phyloP scores from a whole-genome alignment of 2,888 invertebrate genomes.

The Leucozona laternaria region DNA sequence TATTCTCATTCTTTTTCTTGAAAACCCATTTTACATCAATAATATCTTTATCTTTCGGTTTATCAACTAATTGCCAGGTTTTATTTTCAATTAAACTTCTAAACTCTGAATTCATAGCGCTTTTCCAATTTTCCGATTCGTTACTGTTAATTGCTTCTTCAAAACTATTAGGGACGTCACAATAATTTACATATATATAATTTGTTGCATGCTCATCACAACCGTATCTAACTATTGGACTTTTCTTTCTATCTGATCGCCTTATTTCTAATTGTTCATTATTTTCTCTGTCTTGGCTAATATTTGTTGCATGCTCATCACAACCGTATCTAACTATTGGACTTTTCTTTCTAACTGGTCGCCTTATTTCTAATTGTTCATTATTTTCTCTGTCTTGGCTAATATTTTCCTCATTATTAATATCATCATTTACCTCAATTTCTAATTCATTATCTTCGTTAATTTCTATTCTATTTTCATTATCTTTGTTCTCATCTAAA shows the following conservation, averaged over 20 bases:
- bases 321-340: background rate
- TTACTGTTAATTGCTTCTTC: conserved; percentile 8
- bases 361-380: background rate
- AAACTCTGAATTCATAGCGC: conserved; percentile 13
- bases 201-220: background rate
- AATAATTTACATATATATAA: conserved; percentile 6
- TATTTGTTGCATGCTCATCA: background rate
- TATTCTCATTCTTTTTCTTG: conserved; percentile 43
- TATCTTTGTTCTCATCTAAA: background rate
- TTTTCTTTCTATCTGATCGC: background rate
- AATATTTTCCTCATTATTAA: background rate
- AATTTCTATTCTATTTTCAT: background rate
- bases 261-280: background rate
- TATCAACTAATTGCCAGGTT: conserved; percentile 78
- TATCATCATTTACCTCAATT: background rate
- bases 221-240: background rate
- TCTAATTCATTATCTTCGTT: background rate
- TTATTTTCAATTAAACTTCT: conserved; percentile 76
- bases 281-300: background rate
- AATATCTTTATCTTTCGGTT: conserved; percentile 77
- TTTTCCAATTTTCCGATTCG: background rate
- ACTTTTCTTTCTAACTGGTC: background rate
- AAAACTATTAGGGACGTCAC: background rate
- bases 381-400: background rate
- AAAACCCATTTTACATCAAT: conserved; percentile 78